Conservation (phyloP, 1,140 invertebrate genomes). For the Bombyx mandarina region DNA sequence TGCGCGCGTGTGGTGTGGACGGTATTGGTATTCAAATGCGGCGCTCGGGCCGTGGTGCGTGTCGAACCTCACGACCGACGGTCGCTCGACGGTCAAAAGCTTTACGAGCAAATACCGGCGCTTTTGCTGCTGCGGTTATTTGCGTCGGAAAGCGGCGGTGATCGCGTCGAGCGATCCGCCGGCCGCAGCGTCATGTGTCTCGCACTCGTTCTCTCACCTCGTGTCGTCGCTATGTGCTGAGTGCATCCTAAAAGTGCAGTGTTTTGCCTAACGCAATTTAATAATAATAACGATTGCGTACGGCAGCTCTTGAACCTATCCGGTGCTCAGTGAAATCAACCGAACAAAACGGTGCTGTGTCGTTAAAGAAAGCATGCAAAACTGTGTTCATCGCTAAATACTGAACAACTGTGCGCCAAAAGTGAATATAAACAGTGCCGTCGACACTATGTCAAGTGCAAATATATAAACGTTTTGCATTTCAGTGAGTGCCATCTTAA, state of each 20-base stretch:
- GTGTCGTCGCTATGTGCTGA: constrained; percentile 65
- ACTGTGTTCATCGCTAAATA: constrained; percentile 72
- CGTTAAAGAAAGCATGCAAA: constrained; percentile 70
- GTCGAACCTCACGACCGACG: constrained; percentile 29
- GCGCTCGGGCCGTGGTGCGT: constrained; percentile 63
- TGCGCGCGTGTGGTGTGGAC: constrained; percentile 62
- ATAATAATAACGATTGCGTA: constrained; percentile 24
- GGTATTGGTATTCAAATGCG: constrained; percentile 81
- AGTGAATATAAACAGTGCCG: constrained; percentile 74
- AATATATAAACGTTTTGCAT: constrained; percentile 72
- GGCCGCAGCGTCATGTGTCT: constrained; percentile 23
- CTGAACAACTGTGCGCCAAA: constrained; percentile 74
- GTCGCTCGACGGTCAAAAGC: constrained; percentile 1
- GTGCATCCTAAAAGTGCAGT: constrained; percentile 62
- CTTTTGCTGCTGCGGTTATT: background rate
- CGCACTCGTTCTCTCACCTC: constrained; percentile 69
- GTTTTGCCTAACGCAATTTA: constrained; percentile 32
- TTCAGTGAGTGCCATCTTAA: constrained; percentile 74
- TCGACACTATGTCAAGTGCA: constrained; percentile 75
- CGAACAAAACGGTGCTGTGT: constrained; percentile 68
- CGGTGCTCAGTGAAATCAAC: constrained; percentile 62
- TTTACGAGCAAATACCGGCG: constrained; percentile 3
- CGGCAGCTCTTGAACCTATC: constrained; percentile 47
- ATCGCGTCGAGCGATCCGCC: constrained; percentile 7
- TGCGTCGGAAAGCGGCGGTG: background rate